Conservation (phyloP, 2,888 invertebrate genomes). For the Noctua comes region DNA sequence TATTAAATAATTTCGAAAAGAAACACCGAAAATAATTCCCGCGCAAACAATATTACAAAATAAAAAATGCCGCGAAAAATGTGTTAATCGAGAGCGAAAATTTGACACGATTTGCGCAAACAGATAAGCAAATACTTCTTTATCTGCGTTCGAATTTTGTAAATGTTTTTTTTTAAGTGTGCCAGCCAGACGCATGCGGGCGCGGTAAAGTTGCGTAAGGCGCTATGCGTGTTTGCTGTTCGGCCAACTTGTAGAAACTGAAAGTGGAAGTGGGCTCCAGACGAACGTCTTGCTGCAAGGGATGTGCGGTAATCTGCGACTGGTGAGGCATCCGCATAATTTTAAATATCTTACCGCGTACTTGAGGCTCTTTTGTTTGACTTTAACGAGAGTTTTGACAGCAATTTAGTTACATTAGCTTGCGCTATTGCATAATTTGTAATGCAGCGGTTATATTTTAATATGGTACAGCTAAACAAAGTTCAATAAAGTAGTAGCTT, state of each 20-base stretch:
- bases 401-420: not conserved
- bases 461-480: not conserved
- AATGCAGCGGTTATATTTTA: conserved; percentile 7
- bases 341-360: conserved; percentile 33
- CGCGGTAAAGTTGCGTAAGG: conserved; percentile 75
- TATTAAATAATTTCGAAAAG: conserved; percentile 61
- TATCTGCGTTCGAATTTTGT: conserved; percentile 64
- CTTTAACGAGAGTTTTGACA: conserved; percentile 17
- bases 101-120: conserved; percentile 56
- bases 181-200: conserved; percentile 87
- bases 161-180: conserved; percentile 76
- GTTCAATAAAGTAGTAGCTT: not conserved
- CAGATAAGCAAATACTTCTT: conserved; percentile 62
- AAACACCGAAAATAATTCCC: conserved; percentile 64
- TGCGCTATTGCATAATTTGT: not conserved
- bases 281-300: conserved; percentile 64
- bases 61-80: conserved; percentile 56
- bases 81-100: conserved; percentile 50
- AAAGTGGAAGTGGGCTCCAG: conserved; percentile 79
- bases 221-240: conserved; percentile 79
- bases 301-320: conserved; percentile 63
- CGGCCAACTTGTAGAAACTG: conserved; percentile 84
- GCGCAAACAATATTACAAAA: conserved; percentile 43
- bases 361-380: conserved; percentile 19
- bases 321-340: conserved; percentile 50